Evolutionary conservation across 2,888 invertebrate species (phyloP).

Genomic region (Calliphora vomitoria): DNA sequence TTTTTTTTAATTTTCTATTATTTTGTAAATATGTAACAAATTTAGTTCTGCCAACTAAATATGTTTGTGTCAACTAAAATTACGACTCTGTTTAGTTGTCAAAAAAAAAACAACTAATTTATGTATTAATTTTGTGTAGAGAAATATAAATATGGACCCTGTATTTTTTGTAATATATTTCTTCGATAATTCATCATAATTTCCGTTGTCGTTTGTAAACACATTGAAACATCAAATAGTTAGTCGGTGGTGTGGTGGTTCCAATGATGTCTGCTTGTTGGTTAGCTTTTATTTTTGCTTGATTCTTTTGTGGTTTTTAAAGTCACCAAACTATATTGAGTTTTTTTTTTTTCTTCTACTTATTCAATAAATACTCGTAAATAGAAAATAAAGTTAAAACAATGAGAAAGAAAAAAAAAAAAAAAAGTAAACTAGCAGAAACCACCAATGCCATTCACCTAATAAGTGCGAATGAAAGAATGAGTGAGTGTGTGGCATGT

Average conservation of each 20-base stretch:
- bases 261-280: conserved; percentile 46
- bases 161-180: neutral
- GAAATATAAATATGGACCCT: neutral
- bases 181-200: conserved; percentile 50
- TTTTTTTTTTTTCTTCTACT: conserved; percentile 22
- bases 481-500: conserved; percentile 13
- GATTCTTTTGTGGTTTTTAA: conserved; percentile 58
- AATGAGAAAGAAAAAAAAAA: conserved; percentile 21
- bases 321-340: conserved; percentile 50
- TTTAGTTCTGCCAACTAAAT: too few relatives aligned
- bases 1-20: too few relatives aligned
- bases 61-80: too few relatives aligned
- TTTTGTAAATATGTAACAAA: too few relatives aligned
- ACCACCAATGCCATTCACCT: conserved; percentile 56
- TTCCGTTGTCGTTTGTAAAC: conserved; percentile 42
- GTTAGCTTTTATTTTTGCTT: conserved; percentile 52
- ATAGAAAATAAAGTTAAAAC: conserved; percentile 30
- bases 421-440: conserved; percentile 35
- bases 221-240: conserved; percentile 37
- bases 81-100: too few relatives aligned
- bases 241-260: conserved; percentile 7
- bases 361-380: conserved; percentile 16
- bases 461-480: conserved; percentile 25
- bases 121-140: too few relatives aligned
- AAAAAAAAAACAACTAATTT: too few relatives aligned